Conservation (phyloP, 2,888 invertebrate genomes). For the Maniola hyperantus region DNA sequence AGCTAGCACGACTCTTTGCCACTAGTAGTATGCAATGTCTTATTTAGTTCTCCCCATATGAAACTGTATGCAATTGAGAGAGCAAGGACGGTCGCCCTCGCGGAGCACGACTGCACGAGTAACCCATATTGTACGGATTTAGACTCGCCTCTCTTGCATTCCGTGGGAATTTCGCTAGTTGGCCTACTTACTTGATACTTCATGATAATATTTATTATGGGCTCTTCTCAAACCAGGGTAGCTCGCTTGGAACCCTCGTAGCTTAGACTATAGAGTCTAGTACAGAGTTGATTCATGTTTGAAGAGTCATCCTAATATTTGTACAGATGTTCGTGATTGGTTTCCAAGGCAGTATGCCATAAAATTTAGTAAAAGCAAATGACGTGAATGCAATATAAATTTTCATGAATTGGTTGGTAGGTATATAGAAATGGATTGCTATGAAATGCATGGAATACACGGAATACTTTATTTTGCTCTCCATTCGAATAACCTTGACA, state of each 20-base stretch:
- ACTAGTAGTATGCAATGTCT: background rate
- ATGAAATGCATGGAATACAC: background rate
- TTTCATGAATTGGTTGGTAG: background rate
- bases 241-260: no score
- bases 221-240: no score
- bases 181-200: background rate
- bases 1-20: background rate
- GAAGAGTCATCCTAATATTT: background rate
- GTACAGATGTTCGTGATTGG: background rate
- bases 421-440: background rate
- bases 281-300: background rate
- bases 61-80: conserved; percentile 8
- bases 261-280: no score
- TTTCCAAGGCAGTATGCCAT: background rate
- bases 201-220: background rate
- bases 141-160: conserved; percentile 5
- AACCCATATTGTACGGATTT: conserved; percentile 13
- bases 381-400: background rate
- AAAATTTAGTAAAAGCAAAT: background rate
- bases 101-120: background rate
- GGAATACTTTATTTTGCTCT: background rate
- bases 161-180: background rate
- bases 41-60: conserved; percentile 10
- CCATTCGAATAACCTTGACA: conserved; percentile 7
- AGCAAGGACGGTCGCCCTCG: conserved; percentile 7